Percentiles rank a stretch among this genome's conserved stretches.
phyloP scores from a whole-genome alignment of 2,113 vertebrate species.

The Grallaria varia region DNA sequence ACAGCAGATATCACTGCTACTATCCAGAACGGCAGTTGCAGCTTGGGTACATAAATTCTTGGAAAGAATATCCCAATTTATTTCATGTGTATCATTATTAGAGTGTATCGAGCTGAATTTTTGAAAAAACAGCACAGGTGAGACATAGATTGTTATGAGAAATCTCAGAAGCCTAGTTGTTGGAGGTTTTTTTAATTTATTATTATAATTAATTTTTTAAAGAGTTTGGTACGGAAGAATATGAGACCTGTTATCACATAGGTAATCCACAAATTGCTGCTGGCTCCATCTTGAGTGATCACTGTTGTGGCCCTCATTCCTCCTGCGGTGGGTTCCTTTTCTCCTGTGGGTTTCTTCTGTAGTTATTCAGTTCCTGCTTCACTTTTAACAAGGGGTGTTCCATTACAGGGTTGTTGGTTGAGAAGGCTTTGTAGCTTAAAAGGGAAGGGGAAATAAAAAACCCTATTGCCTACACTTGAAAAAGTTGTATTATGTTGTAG shows the following conservation, averaged over 20 bases:
- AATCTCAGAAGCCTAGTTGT: neutral
- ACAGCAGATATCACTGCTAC: neutral
- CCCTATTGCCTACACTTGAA: neutral
- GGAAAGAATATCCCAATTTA: neutral
- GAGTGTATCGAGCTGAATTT: neutral
- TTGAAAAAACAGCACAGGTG: neutral
- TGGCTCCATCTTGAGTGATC: neutral
- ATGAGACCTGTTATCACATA: neutral
- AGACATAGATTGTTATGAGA: neutral
- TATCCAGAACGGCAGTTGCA: neutral
- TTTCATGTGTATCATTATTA: neutral
- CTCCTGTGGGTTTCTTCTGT: neutral
- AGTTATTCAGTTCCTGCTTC: neutral
- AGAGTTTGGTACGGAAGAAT: neutral
- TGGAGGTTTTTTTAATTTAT: rapidly evolving
- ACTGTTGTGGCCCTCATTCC: neutral
- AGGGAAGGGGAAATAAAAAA: neutral
- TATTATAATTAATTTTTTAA: neutral
- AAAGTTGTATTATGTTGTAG: neutral
- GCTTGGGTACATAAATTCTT: neutral
- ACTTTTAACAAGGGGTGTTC: neutral
- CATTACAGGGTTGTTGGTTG: neutral
- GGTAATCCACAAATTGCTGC: neutral
- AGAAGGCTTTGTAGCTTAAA: neutral
- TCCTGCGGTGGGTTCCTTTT: neutral